Evolutionary conservation across 2,113 vertebrate genomes (phyloP), one percentile per base, ranked within the genome.

Genomic region (Gobius niger): DNA sequence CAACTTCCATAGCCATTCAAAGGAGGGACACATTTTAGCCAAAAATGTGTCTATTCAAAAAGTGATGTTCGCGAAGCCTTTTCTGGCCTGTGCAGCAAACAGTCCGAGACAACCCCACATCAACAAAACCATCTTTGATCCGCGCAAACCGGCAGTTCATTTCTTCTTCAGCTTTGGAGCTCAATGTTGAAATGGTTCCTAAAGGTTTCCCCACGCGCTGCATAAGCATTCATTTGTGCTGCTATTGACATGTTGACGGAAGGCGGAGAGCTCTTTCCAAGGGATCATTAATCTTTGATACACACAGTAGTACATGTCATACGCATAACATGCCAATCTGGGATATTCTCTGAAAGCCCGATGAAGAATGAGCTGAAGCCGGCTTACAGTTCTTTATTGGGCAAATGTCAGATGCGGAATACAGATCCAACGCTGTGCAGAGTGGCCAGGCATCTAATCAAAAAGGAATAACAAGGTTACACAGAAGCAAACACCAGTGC

Each of bases 121-220:
- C 67, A 82, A 57, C 62, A 47, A 75, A 81, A 81, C 49, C 70
- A 62, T 60, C 19, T 69, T 76, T 78, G 63, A 65, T 66, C 46
- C 10, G 7, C 9, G 13, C 67, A 75, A 68, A 61, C 56, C 9
- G 60, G 24, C 65, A 70, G 42, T 77, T 44, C 68, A 8, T 63
- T 41, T 64, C 24, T 44, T n/a, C 52, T 41, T 50, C 42, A 16
- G 18, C 62, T 7, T 70, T 65, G 16, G 67, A 63, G 41, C 7
- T 71, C 47, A 7, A 44, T 65, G 44, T 53, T 10, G 16, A 14
- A 70, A 50, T 16, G 42, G 62, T 73, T 47, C 46, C 53, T 59
- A 54, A 61, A 72, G 24, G 18, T 5, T 54, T 62, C 63, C n/a
- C 47, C 53, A 42, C 57, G n/a, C 19, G 34, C 44, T 16, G 44